Base-by-base conservation (phyloP, 1,140 invertebrate genomes). In the Drosophila asahinai region DNA sequence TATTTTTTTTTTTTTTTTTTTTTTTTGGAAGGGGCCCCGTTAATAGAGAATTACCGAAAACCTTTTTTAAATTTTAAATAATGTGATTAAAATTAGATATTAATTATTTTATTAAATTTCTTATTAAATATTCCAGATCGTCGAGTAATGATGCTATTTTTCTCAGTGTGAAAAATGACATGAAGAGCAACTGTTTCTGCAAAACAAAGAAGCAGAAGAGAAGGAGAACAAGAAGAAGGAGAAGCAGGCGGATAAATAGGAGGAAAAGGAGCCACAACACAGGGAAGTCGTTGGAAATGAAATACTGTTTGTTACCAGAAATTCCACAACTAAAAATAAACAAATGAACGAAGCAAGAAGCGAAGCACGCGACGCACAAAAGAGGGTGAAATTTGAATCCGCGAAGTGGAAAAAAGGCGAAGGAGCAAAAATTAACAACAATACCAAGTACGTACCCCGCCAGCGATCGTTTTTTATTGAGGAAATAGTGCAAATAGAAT, bases 241-340 rank as follows among this genome's bases (percentile, higher is more conserved):
- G 45, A 33, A 22, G 52, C 45, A 48, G 60, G 19, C 27, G 27
- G 8, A 63, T 43, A 25, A 33, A 17, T 22, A 40, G 49, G 22
- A 7, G 38, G 17, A 38, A n/a, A 47, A 77, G 70, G 70, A 74
- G 58, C 71, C 27, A n/a, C 9, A 52, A 38, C 58, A 72, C 48
- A 61, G 54, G 62, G 49, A 45, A 75, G 59, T 60, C 66, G 72
- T 59, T 90, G 84, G 84, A 90, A 89, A 89, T 81, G 72, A 76
- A 71, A 89, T 87, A 87, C 80, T 60, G 54, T 84, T 57, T 81
- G 75, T 78, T 77, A 90, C 87, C 81, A 67, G 83, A 87, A 89
- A 90, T 81, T 89, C 78, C 66, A 61, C 63, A 72, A 89, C 81
- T 84, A 90, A 89, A 87, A 89, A 89, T 89, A 89, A 87, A 83